These are phyloP conservation scores for Mixornis gularis DNA, from an alignment of 2,113 vertebrate species.

Conservation along the genomic window DNA sequence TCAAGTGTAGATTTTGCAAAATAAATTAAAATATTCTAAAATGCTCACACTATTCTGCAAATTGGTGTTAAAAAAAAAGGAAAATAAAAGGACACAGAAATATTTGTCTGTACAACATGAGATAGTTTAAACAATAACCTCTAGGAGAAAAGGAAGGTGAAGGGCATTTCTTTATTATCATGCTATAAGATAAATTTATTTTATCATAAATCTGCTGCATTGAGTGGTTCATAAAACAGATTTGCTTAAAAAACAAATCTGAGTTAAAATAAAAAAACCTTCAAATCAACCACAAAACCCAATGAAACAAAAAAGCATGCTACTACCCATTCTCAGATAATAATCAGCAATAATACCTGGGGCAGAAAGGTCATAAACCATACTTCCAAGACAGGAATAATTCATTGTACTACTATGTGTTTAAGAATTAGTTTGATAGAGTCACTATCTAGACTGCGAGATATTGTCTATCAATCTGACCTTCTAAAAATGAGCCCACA, in stretches of 20 bases:
- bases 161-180: not conserved
- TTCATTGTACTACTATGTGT: conserved; percentile 63
- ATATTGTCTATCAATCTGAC: conserved; percentile 63
- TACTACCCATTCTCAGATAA: conserved; percentile 58
- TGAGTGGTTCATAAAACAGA: not conserved
- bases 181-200: not conserved
- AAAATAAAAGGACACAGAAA: not conserved
- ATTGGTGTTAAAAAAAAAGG: not conserved
- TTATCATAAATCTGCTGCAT: not conserved
- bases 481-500: conserved; percentile 55
- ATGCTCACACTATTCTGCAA: not conserved
- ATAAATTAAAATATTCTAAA: not conserved
- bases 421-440: conserved; percentile 69
- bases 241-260: conserved; percentile 22
- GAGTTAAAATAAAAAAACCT: not conserved
- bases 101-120: not conserved
- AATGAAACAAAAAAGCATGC: conserved; percentile 37
- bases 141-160: not conserved
- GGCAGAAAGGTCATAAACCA: conserved; percentile 65
- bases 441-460: conserved; percentile 56
- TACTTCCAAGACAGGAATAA: conserved; percentile 61
- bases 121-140: conserved; percentile 9
- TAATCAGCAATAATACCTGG: conserved; percentile 69
- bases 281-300: not conserved
- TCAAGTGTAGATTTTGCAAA: not conserved